These are phyloP conservation scores for Paraplagusia blochii DNA, from an alignment of 2,113 vertebrate genomes.

Conservation along the genomic window DNA sequence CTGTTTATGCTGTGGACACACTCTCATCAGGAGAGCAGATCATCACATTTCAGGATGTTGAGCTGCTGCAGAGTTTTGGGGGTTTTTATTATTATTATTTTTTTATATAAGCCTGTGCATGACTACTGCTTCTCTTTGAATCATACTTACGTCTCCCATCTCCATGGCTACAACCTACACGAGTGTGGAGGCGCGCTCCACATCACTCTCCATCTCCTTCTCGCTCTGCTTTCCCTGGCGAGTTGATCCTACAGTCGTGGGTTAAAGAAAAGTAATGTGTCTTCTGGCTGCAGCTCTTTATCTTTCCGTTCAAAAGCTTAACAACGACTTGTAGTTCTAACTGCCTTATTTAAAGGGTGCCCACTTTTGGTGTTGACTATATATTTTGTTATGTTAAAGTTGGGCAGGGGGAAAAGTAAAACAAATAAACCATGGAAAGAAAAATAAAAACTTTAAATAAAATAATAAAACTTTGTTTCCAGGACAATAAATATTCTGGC, in stretches of 20 bases:
- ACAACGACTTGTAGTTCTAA: conserved; percentile 24
- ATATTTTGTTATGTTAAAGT: no score
- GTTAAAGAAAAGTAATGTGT: conserved; percentile 53
- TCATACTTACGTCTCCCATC: conserved; percentile 65
- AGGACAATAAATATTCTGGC: no score
- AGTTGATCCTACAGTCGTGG: conserved; percentile 52
- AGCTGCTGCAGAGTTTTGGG: conserved; percentile 27
- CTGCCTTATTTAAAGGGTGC: conserved; percentile 4
- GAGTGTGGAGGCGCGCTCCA: conserved; percentile 62
- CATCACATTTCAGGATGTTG: conserved; percentile 25
- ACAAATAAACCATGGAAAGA: no score
- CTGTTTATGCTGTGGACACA: background rate
- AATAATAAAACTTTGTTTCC: no score
- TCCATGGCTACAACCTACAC: conserved; percentile 72
- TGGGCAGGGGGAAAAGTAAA: no score
- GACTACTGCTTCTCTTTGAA: conserved; percentile 63
- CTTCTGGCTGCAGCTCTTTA: conserved; percentile 39
- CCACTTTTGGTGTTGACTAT: conserved; percentile 7
- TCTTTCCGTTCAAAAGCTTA: conserved; percentile 17
- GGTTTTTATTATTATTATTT: conserved; percentile 38
- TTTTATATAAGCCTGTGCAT: conserved; percentile 70
- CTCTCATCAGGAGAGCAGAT: conserved; percentile 17
- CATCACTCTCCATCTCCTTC: background rate
- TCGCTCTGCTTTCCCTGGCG: conserved; percentile 39
- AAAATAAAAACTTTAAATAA: no score